Conservation (phyloP, 2,888 invertebrate species). For the Parnassius orleans region DNA sequence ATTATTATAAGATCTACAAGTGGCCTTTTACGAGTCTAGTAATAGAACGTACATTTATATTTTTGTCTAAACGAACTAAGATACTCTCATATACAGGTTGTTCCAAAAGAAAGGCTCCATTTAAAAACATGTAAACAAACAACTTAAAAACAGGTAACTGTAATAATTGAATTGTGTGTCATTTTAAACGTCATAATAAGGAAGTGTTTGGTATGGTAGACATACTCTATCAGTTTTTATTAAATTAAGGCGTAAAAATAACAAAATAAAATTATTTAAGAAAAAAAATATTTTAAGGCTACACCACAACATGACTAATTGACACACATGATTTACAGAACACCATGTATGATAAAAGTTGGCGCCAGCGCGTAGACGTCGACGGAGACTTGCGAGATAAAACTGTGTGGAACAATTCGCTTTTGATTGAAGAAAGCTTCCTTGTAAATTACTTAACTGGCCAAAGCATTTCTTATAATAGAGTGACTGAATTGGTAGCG, state of each 20-base stretch:
- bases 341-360: conserved; percentile 53
- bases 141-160: conserved; percentile 14
- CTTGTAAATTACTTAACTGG: no score
- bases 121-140: conserved; percentile 38
- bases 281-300: no score
- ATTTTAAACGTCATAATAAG: no score
- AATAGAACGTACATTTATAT: conserved; percentile 57
- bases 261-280: no score
- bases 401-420: conserved; percentile 38
- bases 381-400: conserved; percentile 52
- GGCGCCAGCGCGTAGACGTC: conserved; percentile 69
- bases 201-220: no score
- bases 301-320: no score
- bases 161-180: no score
- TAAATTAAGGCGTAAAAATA: no score
- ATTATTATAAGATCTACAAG: conserved; percentile 42
- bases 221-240: no score
- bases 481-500: no score
- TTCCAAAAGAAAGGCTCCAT: not conserved
- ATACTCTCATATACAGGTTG: not conserved
- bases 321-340: no score
- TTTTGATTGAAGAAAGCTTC: conserved; percentile 24
- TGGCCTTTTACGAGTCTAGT: conserved; percentile 53
- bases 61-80: conserved; percentile 52
- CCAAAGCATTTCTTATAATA: no score